phyloP scores from a whole-genome alignment of 1,140 invertebrate genomes.

The Chrysoperla carnea region DNA sequence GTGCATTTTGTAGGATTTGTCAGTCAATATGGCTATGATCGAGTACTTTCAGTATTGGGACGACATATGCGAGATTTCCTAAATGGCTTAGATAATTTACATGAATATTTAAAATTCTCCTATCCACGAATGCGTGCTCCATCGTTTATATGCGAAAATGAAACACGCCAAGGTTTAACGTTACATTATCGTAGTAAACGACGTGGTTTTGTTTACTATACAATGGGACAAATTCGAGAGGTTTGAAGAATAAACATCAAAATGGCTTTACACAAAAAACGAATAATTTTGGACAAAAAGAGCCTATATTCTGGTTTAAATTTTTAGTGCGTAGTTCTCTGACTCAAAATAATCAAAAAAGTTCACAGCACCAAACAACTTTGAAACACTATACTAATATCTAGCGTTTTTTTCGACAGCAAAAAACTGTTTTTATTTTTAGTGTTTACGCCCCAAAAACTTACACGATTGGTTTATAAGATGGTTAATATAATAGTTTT shows the following conservation, averaged over 20 bases:
- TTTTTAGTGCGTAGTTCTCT: too few species aligned
- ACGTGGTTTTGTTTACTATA: constrained; percentile 86
- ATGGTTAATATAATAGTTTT: too few species aligned
- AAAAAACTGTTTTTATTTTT: too few species aligned
- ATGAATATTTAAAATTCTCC: constrained; percentile 93
- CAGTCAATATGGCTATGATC: constrained; percentile 88
- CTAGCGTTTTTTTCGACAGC: too few species aligned
- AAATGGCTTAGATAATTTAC: constrained; percentile 90
- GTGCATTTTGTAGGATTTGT: constrained; percentile 80
- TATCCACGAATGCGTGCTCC: constrained; percentile 86
- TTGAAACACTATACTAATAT: too few species aligned
- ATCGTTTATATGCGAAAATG: constrained; percentile 92
- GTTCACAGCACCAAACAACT: too few species aligned
- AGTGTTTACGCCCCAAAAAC: too few species aligned
- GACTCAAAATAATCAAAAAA: too few species aligned
- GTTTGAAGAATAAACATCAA: constrained; percentile 18
- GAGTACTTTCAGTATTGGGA: constrained; percentile 74
- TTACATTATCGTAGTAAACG: constrained; percentile 87
- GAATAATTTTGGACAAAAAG: too few species aligned
- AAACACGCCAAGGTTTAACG: constrained; percentile 76
- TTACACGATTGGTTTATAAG: too few species aligned
- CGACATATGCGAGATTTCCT: constrained; percentile 90
- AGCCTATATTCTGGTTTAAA: too few species aligned
- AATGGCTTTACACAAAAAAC: background rate
- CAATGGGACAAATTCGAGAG: constrained; percentile 90